Evolutionary conservation across 2,113 vertebrate genomes (phyloP).

Genomic region (Cisticola juncidis): DNA sequence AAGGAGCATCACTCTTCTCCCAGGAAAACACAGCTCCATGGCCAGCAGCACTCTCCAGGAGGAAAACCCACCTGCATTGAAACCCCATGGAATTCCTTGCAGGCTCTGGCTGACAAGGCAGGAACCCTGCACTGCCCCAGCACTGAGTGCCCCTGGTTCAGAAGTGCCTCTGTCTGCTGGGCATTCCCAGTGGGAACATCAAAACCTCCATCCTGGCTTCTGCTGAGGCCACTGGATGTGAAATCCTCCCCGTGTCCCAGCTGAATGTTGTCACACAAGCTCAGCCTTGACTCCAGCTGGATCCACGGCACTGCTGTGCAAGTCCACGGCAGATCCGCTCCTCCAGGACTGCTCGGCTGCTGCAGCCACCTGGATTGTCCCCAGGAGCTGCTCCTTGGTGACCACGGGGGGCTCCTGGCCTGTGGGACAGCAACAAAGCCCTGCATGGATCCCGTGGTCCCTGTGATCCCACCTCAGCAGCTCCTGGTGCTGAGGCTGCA

Average conservation of each 20-base stretch:
- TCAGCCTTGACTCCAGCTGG: background rate
- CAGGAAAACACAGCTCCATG: rapidly evolving
- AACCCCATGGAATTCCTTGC: background rate
- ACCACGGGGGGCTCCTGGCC: background rate
- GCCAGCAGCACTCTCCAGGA: background rate
- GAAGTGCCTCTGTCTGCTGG: background rate
- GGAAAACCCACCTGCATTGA: background rate
- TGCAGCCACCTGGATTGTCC: background rate
- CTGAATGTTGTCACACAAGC: background rate
- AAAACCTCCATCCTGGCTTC: background rate
- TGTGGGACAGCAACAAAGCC: background rate
- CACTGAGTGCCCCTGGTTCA: background rate
- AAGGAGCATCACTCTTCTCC: rapidly evolving
- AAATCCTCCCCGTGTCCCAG: background rate
- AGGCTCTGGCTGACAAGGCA: background rate
- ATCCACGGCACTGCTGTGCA: background rate
- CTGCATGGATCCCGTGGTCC: background rate
- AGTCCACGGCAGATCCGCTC: background rate
- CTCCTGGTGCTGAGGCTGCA: rapidly evolving
- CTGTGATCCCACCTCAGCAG: background rate
- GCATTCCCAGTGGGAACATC: background rate
- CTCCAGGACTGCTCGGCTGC: conserved; percentile 51
- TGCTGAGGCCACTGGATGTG: background rate
- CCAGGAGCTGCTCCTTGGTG: conserved; percentile 61
- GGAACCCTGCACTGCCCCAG: background rate